phyloP scores from a whole-genome alignment of 2,797 vertebrate species.

The Buceros bicornis region DNA sequence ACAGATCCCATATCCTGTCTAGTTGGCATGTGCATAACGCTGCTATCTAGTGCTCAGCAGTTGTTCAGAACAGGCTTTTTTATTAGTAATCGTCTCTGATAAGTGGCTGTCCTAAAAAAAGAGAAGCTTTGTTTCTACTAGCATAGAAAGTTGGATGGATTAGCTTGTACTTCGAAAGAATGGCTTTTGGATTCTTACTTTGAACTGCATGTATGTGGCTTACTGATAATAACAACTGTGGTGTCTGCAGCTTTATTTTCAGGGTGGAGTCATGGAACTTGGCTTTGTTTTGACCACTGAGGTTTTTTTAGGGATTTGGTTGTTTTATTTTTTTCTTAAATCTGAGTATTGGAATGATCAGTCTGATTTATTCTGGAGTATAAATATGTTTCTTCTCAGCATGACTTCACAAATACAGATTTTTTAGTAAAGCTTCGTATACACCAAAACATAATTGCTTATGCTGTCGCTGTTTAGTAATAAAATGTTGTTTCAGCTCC shows the following conservation, averaged over 20 bases:
- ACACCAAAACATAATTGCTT: not conserved
- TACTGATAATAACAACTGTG: not conserved
- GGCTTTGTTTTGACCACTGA: not conserved
- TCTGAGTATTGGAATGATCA: not conserved
- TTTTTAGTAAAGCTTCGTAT: not conserved
- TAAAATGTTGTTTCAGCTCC: not conserved
- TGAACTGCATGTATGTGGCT: not conserved
- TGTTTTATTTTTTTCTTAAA: not conserved
- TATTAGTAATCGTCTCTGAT: not conserved
- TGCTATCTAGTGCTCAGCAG: not conserved
- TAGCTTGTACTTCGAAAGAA: constrained; percentile 8
- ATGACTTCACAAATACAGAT: not conserved
- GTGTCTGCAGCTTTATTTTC: not conserved
- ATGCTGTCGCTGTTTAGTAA: not conserved
- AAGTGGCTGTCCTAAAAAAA: not conserved
- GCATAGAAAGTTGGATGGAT: not conserved
- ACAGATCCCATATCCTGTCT: not conserved
- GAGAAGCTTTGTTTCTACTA: not conserved
- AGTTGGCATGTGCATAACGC: not conserved
- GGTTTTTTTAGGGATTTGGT: not conserved
- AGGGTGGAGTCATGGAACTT: not conserved
- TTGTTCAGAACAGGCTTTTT: not conserved
- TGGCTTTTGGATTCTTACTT: constrained; percentile 14
- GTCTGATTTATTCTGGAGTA: not conserved
- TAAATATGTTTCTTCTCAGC: not conserved